phyloP scores from a whole-genome alignment of 1,140 invertebrate genomes.

The Dinoponera quadriceps region DNA sequence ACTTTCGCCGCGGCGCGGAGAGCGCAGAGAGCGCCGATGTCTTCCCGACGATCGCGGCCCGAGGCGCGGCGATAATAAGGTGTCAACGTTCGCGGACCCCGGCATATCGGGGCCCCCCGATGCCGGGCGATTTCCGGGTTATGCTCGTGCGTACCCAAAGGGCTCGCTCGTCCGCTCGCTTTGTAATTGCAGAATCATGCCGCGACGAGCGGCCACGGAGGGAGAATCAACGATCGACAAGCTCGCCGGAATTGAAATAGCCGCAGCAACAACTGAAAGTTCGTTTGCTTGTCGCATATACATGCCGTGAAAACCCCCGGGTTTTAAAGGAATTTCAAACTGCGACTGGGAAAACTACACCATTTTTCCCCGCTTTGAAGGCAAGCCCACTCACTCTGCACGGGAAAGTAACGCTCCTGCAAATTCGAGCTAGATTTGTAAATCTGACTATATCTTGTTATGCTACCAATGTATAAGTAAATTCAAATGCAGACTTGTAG shows the following conservation, averaged over 20 bases:
- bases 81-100: constrained; percentile 71
- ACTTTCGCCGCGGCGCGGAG: constrained; percentile 61
- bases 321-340: too few species aligned
- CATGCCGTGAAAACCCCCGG: too few species aligned
- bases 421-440: too few species aligned
- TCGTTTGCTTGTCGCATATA: too few species aligned
- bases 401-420: too few species aligned
- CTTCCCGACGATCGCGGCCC: constrained; percentile 64
- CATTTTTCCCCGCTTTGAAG: too few species aligned
- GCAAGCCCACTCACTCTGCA: too few species aligned
- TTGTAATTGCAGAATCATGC: constrained; percentile 53
- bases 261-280: neutral
- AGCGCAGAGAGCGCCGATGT: constrained; percentile 52
- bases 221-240: neutral
- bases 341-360: too few species aligned
- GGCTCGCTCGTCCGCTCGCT: constrained; percentile 17
- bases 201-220: neutral
- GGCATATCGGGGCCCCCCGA: constrained; percentile 10
- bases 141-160: constrained; percentile 69
- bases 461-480: too few species aligned
- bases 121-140: constrained; percentile 73
- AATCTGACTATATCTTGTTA: too few species aligned
- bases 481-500: too few species aligned
- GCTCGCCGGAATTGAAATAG: constrained; percentile 12
- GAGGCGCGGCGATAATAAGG: constrained; percentile 74